These are phyloP conservation scores for Acridotheres tristis DNA, from an alignment of 2,797 vertebrate species.

Conservation along the genomic window DNA sequence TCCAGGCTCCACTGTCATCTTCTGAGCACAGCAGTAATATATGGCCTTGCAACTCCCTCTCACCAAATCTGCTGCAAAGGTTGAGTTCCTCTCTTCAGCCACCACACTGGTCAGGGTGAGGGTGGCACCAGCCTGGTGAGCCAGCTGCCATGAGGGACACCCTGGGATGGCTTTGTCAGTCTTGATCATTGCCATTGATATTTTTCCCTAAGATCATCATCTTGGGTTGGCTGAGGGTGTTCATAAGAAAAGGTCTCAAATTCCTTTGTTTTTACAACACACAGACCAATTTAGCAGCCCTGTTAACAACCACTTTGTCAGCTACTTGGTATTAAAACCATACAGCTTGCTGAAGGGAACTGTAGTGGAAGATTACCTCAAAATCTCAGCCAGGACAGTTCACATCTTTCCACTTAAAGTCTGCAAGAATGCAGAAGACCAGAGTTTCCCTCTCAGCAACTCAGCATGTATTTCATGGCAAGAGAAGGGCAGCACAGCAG, in stretches of 20 bases:
- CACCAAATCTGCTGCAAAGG: background rate
- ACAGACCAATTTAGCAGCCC: rapidly evolving
- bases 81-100: background rate
- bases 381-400: background rate
- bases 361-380: background rate
- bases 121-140: background rate
- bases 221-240: background rate
- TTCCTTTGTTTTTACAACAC: background rate
- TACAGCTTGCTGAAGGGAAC: background rate
- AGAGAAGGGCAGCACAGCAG: background rate
- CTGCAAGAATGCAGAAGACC: background rate
- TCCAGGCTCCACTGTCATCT: conserved; percentile 2
- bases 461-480: background rate
- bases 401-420: background rate
- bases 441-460: background rate
- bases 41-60: rapidly evolving
- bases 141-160: background rate
- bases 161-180: background rate
- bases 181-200: rapidly evolving
- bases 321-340: background rate
- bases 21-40: background rate
- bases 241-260: background rate
- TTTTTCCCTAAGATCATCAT: background rate
- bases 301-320: background rate
- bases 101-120: rapidly evolving